These are phyloP conservation scores for Falco punctatus DNA, from an alignment of 2,113 vertebrate species.

Conservation along the genomic window DNA sequence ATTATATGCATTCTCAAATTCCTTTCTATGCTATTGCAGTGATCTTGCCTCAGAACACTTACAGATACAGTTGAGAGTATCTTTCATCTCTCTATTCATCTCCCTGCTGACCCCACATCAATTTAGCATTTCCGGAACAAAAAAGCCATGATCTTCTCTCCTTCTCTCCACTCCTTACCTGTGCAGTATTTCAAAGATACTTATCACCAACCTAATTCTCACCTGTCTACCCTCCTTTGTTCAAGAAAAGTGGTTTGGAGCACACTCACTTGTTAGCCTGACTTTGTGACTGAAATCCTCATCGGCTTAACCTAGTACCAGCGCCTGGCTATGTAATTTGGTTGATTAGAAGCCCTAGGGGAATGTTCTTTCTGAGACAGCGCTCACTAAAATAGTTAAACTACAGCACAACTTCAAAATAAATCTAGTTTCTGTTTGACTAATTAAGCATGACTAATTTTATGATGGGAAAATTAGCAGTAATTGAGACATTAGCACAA, in stretches of 20 bases:
- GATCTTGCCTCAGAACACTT: neutral
- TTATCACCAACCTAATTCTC: constrained; percentile 40
- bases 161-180: constrained; percentile 35
- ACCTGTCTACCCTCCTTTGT: constrained; percentile 20
- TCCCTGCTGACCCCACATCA: neutral
- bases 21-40: neutral
- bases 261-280: constrained; percentile 30
- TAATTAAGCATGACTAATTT: constrained; percentile 73
- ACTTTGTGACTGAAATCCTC: constrained; percentile 47
- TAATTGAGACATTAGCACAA: constrained; percentile 67
- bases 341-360: constrained; percentile 57
- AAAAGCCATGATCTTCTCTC: neutral
- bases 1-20: neutral
- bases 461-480: constrained; percentile 70
- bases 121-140: constrained; percentile 32
- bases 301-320: neutral
- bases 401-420: constrained; percentile 68
- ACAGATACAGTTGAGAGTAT: neutral
- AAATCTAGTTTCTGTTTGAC: constrained; percentile 68
- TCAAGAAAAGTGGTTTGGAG: constrained; percentile 32
- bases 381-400: constrained; percentile 51
- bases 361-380: constrained; percentile 51
- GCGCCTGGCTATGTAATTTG: constrained; percentile 29
- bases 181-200: neutral
- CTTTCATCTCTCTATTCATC: constrained; percentile 40